phyloP scores from a whole-genome alignment of 2,113 vertebrate genomes.

The Amazona vittata region DNA sequence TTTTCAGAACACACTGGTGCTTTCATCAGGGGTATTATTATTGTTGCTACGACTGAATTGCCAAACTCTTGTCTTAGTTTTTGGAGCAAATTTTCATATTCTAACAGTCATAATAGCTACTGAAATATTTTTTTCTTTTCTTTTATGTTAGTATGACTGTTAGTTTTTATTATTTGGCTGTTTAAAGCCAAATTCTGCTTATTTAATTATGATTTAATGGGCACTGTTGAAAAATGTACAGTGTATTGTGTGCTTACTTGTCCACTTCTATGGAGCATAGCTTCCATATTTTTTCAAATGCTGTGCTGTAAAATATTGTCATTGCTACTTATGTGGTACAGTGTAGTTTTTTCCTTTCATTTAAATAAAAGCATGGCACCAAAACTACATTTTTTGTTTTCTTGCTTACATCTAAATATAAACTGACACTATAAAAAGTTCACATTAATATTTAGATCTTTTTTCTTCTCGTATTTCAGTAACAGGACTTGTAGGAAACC shows the following conservation, averaged over 20 bases:
- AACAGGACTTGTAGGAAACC: not conserved
- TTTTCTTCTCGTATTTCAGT: not conserved
- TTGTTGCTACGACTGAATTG: slow-evolving; percentile 65
- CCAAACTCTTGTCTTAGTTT: slow-evolving; percentile 75
- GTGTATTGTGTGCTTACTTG: slow-evolving; percentile 80
- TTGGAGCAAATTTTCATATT: slow-evolving; percentile 53
- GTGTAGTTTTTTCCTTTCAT: slow-evolving; percentile 81
- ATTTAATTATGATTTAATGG: slow-evolving; percentile 76
- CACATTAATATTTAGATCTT: not conserved
- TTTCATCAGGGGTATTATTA: slow-evolving; percentile 71
- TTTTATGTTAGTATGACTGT: slow-evolving; percentile 70
- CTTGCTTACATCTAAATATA: slow-evolving; percentile 3
- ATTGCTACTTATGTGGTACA: slow-evolving; percentile 79
- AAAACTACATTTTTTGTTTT: slow-evolving; percentile 32
- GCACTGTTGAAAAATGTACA: slow-evolving; percentile 77
- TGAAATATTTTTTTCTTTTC: slow-evolving; percentile 60
- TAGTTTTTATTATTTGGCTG: slow-evolving; percentile 79
- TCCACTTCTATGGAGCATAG: slow-evolving; percentile 74
- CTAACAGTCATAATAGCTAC: slow-evolving; percentile 66
- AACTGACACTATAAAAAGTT: not conserved
- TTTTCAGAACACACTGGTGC: slow-evolving; percentile 72
- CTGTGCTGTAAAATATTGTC: slow-evolving; percentile 84
- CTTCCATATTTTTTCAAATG: slow-evolving; percentile 78
- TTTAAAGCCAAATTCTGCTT: slow-evolving; percentile 79
- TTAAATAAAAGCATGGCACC: slow-evolving; percentile 97